Evolutionary conservation across 2,113 vertebrate genomes (phyloP).

Genomic region (Seriola quinqueradiata): DNA sequence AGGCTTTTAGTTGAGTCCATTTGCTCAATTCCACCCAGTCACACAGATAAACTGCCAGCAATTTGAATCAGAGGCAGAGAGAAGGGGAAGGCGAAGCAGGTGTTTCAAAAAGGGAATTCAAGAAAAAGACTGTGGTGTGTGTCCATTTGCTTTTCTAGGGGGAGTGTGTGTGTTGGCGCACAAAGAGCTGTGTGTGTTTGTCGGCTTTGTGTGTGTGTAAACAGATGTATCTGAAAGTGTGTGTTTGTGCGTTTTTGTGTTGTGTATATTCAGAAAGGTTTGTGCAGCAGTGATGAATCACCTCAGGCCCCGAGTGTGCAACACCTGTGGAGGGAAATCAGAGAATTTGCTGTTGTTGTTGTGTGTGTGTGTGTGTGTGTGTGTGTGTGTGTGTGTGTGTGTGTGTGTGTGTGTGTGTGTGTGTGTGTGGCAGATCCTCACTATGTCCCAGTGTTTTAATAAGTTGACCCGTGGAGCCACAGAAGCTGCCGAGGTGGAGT

Average conservation of each 20-base stretch:
- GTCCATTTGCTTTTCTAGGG: conserved; percentile 19
- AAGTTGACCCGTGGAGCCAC: conserved; percentile 35
- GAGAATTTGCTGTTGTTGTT: conserved; percentile 30
- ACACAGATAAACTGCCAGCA: conserved; percentile 47
- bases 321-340: conserved; percentile 23
- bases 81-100: conserved; percentile 24
- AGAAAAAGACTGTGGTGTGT: conserved; percentile 1
- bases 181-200: conserved; percentile 19
- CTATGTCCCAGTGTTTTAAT: conserved; percentile 58
- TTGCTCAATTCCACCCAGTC: conserved; percentile 47
- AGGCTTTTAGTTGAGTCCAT: conserved; percentile 58
- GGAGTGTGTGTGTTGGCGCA: background rate
- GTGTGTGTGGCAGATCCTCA: background rate
- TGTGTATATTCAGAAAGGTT: conserved; percentile 4
- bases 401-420: conserved; percentile 14
- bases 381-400: conserved; percentile 6
- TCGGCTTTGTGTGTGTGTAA: background rate
- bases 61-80: conserved; percentile 36
- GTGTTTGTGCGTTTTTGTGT: conserved; percentile 14
- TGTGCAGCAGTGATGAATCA: conserved; percentile 51
- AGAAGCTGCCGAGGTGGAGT: conserved; percentile 44
- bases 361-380: conserved; percentile 6
- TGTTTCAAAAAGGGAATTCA: conserved; percentile 31
- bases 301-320: conserved; percentile 34
- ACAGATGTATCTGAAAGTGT: conserved; percentile 7